Evolutionary conservation across 2,113 vertebrate species (phyloP).

Genomic region (Ramphastos sulfuratus): DNA sequence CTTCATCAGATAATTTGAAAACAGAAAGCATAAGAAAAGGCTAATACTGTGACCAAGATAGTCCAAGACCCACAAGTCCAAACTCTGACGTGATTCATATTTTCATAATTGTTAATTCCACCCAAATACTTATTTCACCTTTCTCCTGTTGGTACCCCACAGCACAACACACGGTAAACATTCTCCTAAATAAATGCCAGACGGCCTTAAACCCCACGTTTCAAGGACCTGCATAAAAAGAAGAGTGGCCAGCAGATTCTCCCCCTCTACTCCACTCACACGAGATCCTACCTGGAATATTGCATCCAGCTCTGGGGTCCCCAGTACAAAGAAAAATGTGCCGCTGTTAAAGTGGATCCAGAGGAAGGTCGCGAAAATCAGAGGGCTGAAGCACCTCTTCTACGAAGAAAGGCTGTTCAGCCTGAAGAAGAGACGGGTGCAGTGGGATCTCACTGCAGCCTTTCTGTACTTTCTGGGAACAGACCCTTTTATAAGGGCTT

Average conservation of each 20-base stretch:
- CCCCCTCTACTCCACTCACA: neutral
- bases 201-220: fast-evolving
- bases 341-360: neutral
- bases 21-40: neutral
- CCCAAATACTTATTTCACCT: neutral
- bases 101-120: neutral
- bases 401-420: neutral
- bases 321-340: neutral
- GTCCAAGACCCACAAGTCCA: neutral
- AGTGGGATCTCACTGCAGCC: neutral
- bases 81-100: neutral
- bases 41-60: neutral
- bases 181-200: neutral
- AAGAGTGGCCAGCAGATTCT: neutral
- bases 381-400: neutral
- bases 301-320: neutral
- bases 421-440: neutral
- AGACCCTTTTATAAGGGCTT: neutral
- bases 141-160: neutral
- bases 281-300: neutral
- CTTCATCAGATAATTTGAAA: neutral
- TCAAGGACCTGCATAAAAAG: neutral
- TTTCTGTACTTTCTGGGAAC: neutral
- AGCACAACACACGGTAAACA: neutral
- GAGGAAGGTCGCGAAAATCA: neutral